Base-by-base conservation (phyloP, 2,888 invertebrate genomes). In the Epistrophe grossulariae region DNA sequence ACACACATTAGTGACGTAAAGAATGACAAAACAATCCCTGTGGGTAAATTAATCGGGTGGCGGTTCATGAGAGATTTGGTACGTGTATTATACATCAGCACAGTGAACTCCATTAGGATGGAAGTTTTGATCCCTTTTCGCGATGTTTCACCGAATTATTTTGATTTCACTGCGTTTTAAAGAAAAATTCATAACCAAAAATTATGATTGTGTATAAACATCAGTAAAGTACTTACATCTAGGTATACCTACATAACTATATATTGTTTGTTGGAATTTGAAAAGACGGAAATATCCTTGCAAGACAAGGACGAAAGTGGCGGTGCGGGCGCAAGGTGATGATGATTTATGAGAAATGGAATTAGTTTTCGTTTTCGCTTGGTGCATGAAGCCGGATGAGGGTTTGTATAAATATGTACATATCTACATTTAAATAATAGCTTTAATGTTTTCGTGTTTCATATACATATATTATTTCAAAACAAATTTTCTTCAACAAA, bases 21-120 rank as follows among this genome's bases (percentile, higher is more conserved):
- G 55, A 73, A 78, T 81, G 73, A 74, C 59, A 70, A 57, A 85
- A 85, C 81, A 78, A 81, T 85, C 85, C 85, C 81, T 74, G 64
- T 78, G 81, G 85, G 78, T 73, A 81, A 78, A 78, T 85, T 85
- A 81, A 85, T 85, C 70, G 73, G 82, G 57, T 60, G 70, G 71
- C 59, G 81, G 31, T 45, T 82, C 71, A 68, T 74, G 48, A 59
- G 83, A 28, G 70, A 55, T 66, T 87, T 87, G 66, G 71, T n/a
- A n/a, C n/a, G n/a, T 31, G 64, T 19, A 35, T 59, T 60, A 59
- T 17, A 48, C 13, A 31, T 24, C 31, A 31, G 8, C 31, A 78
- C 60, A 70, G 71, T 83, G 87, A 87, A 82, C 83, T 83, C 82
- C 79, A 87, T 87, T 87, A 87, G 78, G 66, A n/a, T 60, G 78